Percentiles rank a stretch among this genome's conserved stretches.
Evolutionary conservation across 2,113 vertebrate species (phyloP).

Genomic region (Maccullochella peelii): DNA sequence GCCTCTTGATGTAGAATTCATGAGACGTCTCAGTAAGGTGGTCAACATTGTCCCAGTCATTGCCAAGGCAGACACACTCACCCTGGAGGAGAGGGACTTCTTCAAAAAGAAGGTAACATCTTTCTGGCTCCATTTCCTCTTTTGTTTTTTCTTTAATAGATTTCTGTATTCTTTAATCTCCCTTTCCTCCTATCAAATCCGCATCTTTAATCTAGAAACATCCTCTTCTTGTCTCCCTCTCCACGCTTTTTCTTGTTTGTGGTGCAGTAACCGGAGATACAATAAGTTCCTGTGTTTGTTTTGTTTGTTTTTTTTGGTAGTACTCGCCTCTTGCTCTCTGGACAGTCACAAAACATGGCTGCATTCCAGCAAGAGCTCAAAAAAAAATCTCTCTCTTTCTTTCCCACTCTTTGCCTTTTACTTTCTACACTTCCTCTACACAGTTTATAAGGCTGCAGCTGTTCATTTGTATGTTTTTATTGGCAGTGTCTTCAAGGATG

Average conservation of each 20-base stretch:
- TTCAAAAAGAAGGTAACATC: slow-evolving; percentile 93
- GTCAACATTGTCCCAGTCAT: slow-evolving; percentile 99
- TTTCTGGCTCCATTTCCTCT: background rate
- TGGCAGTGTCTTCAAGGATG: slow-evolving; percentile 12
- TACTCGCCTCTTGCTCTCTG: background rate
- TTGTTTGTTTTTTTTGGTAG: slow-evolving; percentile 5
- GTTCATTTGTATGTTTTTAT: slow-evolving; percentile 42
- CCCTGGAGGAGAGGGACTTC: slow-evolving; percentile 96
- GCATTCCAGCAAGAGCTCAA: background rate
- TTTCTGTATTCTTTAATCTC: background rate
- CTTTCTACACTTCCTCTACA: slow-evolving; percentile 14
- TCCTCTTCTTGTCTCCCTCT: background rate
- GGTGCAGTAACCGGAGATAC: slow-evolving; percentile 11
- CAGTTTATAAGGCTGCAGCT: slow-evolving; percentile 22
- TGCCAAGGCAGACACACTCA: slow-evolving; percentile 96
- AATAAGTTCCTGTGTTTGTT: slow-evolving; percentile 17
- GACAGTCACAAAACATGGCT: slow-evolving; percentile 14
- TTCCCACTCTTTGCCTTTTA: background rate
- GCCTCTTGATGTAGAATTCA: slow-evolving; percentile 98
- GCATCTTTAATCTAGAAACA: background rate
- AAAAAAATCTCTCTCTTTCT: background rate
- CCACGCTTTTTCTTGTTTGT: slow-evolving; percentile 1
- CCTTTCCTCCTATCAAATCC: background rate
- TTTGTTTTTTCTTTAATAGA: background rate
- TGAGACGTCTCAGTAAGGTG: slow-evolving; percentile 98